These are phyloP conservation scores for Anodontia alba DNA, from an alignment of 2,888 invertebrate species.

Conservation along the genomic window DNA sequence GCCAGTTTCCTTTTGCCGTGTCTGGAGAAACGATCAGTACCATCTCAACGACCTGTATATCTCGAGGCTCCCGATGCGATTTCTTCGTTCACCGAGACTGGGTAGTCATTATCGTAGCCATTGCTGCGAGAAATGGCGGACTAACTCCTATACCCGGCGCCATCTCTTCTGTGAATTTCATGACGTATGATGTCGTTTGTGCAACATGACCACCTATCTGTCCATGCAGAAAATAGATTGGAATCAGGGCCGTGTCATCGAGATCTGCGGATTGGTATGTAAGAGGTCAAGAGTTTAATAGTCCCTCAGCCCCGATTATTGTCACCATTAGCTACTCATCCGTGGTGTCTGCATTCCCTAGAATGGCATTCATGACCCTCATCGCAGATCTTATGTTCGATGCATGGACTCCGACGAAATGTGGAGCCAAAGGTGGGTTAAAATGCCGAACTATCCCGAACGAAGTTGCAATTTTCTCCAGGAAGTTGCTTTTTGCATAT, in stretches of 20 bases:
- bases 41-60: constrained; percentile 32
- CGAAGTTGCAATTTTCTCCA: neutral
- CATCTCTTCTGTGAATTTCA: neutral
- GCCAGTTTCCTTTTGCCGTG: constrained; percentile 38
- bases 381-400: constrained; percentile 57
- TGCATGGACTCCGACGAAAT: constrained; percentile 60
- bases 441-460: neutral
- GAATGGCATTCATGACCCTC: constrained; percentile 49
- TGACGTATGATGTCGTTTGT: neutral
- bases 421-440: constrained; percentile 53
- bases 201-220: neutral
- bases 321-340: constrained; percentile 59
- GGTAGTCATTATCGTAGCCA: neutral
- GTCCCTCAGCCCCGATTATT: constrained; percentile 50
- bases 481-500: neutral
- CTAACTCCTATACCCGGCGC: neutral
- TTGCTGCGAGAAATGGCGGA: neutral
- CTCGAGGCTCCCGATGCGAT: constrained; percentile 27
- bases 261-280: constrained; percentile 47
- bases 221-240: constrained; percentile 61
- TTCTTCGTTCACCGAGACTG: constrained; percentile 3
- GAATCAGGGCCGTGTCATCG: constrained; percentile 37
- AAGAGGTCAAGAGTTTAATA: constrained; percentile 54
- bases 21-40: constrained; percentile 39
- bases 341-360: constrained; percentile 45